A percentile compares a stretch with the other conserved stretches of the same genome.
Evolutionary conservation across 1,140 invertebrate genomes (phyloP).

Genomic region (Dryas iulia): DNA sequence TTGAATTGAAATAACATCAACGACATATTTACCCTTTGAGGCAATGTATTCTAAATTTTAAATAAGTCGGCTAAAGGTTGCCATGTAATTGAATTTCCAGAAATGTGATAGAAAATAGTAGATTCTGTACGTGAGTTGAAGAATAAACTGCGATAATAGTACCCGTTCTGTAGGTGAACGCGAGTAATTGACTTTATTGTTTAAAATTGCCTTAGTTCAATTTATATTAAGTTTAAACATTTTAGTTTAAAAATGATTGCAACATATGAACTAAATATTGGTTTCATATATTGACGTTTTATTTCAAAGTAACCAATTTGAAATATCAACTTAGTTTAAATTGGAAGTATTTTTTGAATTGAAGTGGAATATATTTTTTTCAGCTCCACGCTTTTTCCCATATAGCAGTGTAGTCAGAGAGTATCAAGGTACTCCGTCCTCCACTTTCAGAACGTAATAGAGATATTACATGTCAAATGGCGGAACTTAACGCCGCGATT

Average conservation of each 20-base stretch:
- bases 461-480: too few relatives aligned
- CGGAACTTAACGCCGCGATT: too few relatives aligned
- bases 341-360: too few relatives aligned
- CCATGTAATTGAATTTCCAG: conserved; percentile 25
- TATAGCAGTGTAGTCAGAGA: too few relatives aligned
- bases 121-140: conserved; percentile 29
- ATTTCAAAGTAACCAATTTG: too few relatives aligned
- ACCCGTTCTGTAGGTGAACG: conserved; percentile 7
- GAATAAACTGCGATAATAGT: conserved; percentile 16
- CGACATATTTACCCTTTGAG: neutral
- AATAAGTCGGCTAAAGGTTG: conserved; percentile 17
- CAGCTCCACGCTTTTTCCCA: too few relatives aligned
- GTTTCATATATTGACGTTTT: too few relatives aligned
- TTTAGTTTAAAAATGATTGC: neutral
- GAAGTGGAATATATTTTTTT: too few relatives aligned
- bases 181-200: neutral
- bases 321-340: too few relatives aligned
- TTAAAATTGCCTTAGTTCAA: neutral
- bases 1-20: neutral
- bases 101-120: conserved; percentile 29
- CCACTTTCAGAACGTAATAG: too few relatives aligned
- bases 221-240: neutral
- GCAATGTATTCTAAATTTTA: conserved; percentile 1
- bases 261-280: neutral
- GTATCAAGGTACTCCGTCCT: too few relatives aligned